Base-by-base conservation (phyloP, 2,888 invertebrate genomes). In the Chromoteleia sp. region DNA sequence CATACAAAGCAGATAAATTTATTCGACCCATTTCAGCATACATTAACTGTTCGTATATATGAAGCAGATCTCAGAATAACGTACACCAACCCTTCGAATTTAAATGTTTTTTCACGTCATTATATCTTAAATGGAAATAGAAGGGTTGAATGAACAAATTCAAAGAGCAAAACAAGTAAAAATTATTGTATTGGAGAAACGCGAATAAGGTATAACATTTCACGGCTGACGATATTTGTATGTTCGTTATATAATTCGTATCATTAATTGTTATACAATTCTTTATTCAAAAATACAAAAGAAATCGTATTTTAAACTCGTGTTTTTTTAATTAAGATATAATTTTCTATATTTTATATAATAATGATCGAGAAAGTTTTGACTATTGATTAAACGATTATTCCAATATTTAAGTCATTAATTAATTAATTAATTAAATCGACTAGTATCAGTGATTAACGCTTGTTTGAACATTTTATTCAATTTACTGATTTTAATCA, bases 71-170 rank as follows among this genome's bases (percentile, higher is more conserved):
- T 39, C 0, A 39, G 2, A 39, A 39, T 39, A 39, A 39, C 39
- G 39, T 39, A 39, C 39, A 39, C 8, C 12, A 17, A 43, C 43
- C 19, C 15, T 17, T 43, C 6, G 17, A 43, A 19, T 43, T 17
- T 7, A 0, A 43, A 43, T 17, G 17, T 17, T 43, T 17, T 15
- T 33, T 54, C 12, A 56, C 19, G 19, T 56, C 1, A 39, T 39
- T 36, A 56, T 56, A 12, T 39, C 21, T 56, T 14, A 39, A 12
- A 19, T 21, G 19, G 39, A 36, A 39, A 54, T 54, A 50, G 17
- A 54, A 30, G 54, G 54, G 54, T 54, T 33, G 0, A n/a, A n/a
- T 33, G 17, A 4, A 17, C 17, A 33, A 54, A 54, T 33, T 54
- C 33, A 33, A 25, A 50, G 14, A 50, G 6, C 1, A 29, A 29